These are phyloP conservation scores for Nysson spinosus DNA, from an alignment of 2,888 invertebrate species.

Conservation along the genomic window DNA sequence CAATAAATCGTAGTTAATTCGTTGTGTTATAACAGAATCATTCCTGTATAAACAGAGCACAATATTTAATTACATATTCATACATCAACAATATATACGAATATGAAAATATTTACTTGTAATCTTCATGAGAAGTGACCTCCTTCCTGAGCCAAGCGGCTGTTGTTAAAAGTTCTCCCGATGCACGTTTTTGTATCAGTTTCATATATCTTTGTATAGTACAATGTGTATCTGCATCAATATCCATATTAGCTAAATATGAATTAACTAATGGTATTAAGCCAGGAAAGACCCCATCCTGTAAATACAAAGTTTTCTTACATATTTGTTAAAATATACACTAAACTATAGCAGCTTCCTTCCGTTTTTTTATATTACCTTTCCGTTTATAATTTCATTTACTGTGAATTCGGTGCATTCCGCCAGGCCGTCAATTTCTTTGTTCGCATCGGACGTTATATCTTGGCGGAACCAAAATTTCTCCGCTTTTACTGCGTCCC, in stretches of 20 bases:
- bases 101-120: conserved; percentile 82
- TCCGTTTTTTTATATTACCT: conserved; percentile 80
- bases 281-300: conserved; percentile 95
- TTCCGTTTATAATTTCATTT: conserved; percentile 98
- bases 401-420: conserved; percentile 91
- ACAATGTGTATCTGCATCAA: conserved; percentile 98
- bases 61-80: conserved; percentile 17
- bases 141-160: conserved; percentile 97
- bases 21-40: conserved; percentile 93
- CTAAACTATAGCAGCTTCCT: background rate
- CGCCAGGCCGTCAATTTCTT: conserved; percentile 77
- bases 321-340: background rate
- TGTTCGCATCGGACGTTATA: conserved; percentile 80
- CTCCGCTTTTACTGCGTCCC: conserved; percentile 89
- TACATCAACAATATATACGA: background rate
- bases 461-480: conserved; percentile 97
- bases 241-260: conserved; percentile 96
- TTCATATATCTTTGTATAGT: conserved; percentile 97
- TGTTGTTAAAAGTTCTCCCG: conserved; percentile 94
- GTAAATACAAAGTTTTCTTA: conserved; percentile 48
- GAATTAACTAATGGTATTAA: conserved; percentile 95
- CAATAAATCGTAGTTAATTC: conserved; percentile 94
- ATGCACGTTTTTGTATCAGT: conserved; percentile 91
- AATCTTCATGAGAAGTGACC: conserved; percentile 91
- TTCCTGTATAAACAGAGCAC: conserved; percentile 79